Conservation (phyloP, 2,888 invertebrate genomes). For the Brenthis daphne region DNA sequence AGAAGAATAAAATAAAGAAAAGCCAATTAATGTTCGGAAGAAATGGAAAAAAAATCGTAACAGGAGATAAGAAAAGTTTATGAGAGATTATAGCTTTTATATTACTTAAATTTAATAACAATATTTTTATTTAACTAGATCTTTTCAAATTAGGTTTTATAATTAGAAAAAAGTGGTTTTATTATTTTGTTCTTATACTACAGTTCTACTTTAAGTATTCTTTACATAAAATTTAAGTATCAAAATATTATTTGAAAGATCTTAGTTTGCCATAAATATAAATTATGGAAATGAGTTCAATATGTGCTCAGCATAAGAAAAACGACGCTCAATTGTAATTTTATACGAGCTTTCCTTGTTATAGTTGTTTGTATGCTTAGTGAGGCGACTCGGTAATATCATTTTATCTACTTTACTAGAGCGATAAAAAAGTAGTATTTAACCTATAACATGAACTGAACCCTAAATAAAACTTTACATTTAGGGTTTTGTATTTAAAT, state of each 20-base stretch:
- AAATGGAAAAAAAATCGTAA: no score
- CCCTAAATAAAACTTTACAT: no score
- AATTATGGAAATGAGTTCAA: slow-evolving; percentile 32
- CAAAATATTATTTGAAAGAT: background rate
- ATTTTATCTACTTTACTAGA: slow-evolving; percentile 11
- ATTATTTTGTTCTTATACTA: no score
- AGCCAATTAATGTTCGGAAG: no score
- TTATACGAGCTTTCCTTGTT: slow-evolving; percentile 31
- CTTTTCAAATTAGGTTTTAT: no score
- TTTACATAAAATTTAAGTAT: background rate
- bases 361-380: slow-evolving; percentile 19
- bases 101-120: no score
- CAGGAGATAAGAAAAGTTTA: no score
- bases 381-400: slow-evolving; percentile 19
- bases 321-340: slow-evolving; percentile 27
- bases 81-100: no score
- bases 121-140: no score
- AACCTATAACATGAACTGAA: background rate
- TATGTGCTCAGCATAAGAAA: slow-evolving; percentile 24
- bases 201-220: background rate
- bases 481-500: no score
- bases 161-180: no score
- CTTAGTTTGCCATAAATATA: slow-evolving; percentile 21
- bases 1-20: no score
- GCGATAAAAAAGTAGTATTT: background rate